A percentile compares a stretch with the other conserved stretches of the same genome.
phyloP scores from a whole-genome alignment of 2,113 vertebrate genomes.

The Psammodynastes pulverulentus region DNA sequence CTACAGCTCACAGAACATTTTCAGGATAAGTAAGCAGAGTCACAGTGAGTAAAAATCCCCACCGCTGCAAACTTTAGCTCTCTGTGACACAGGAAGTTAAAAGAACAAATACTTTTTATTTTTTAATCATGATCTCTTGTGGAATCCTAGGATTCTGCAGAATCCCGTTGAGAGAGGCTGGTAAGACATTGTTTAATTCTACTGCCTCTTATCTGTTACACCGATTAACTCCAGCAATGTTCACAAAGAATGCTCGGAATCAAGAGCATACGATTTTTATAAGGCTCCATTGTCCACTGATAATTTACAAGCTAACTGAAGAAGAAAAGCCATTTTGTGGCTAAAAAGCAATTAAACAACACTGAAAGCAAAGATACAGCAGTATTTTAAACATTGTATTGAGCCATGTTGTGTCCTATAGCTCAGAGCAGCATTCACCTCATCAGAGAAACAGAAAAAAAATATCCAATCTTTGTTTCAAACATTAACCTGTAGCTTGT shows the following conservation, averaged over 20 bases:
- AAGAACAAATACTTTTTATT: background rate
- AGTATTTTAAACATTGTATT: background rate
- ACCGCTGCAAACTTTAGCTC: background rate
- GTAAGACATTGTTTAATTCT: background rate
- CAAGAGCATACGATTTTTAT: background rate
- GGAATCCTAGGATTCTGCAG: background rate
- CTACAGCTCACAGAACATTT: background rate
- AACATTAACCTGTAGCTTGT: background rate
- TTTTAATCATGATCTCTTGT: background rate
- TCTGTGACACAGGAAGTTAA: background rate
- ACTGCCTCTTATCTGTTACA: background rate
- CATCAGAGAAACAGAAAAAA: constrained; percentile 15
- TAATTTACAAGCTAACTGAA: background rate
- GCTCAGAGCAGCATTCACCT: background rate
- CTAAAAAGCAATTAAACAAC: background rate
- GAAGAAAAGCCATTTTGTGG: background rate
- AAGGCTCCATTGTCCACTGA: background rate
- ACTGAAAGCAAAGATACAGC: background rate
- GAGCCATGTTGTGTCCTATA: background rate
- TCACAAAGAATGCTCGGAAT: background rate
- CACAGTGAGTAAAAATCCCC: background rate
- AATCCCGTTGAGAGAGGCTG: background rate
- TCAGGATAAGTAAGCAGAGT: background rate
- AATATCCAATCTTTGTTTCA: rapidly evolving
- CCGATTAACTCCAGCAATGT: background rate